A percentile compares a stretch with the other conserved stretches of the same genome.
Evolutionary conservation across 1,140 invertebrate genomes (phyloP).

Genomic region (Neuroterus valhalla): DNA sequence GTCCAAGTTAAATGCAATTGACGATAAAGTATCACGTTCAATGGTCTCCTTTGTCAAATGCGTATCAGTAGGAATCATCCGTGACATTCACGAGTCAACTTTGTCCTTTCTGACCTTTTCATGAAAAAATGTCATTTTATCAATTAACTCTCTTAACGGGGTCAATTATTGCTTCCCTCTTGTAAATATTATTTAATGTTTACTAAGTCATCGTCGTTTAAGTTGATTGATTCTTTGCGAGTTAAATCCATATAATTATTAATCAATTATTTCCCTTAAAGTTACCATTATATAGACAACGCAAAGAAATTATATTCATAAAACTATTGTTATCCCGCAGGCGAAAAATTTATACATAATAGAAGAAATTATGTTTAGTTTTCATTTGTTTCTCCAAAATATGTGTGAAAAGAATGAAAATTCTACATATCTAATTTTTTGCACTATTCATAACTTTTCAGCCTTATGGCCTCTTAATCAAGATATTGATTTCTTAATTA

Average conservation of each 20-base stretch:
- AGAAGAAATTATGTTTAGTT: no score
- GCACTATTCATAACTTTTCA: no score
- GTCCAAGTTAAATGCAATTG: neutral
- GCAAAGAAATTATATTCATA: no score
- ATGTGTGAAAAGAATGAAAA: no score
- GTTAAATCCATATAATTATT: neutral
- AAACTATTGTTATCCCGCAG: no score
- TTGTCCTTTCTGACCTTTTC: conserved; percentile 23
- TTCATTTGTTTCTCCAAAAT: no score
- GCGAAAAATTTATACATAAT: no score
- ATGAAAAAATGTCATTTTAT: conserved; percentile 29
- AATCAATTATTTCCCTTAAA: no score
- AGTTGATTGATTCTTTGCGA: conserved; percentile 9
- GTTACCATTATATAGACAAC: no score
- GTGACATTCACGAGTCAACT: conserved; percentile 28
- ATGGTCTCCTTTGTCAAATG: conserved; percentile 11
- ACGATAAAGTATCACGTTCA: conserved; percentile 14
- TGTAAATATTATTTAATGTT: conserved; percentile 19
- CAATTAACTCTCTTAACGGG: conserved; percentile 25
- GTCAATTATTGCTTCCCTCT: conserved; percentile 19
- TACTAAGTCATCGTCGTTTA: conserved; percentile 1
- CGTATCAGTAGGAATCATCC: conserved; percentile 21
- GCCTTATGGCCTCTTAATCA: no score
- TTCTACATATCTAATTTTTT: no score
- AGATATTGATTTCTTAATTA: no score